Conservation (phyloP, 2,797 vertebrate species). For the Chlorospingus flavigularis region DNA sequence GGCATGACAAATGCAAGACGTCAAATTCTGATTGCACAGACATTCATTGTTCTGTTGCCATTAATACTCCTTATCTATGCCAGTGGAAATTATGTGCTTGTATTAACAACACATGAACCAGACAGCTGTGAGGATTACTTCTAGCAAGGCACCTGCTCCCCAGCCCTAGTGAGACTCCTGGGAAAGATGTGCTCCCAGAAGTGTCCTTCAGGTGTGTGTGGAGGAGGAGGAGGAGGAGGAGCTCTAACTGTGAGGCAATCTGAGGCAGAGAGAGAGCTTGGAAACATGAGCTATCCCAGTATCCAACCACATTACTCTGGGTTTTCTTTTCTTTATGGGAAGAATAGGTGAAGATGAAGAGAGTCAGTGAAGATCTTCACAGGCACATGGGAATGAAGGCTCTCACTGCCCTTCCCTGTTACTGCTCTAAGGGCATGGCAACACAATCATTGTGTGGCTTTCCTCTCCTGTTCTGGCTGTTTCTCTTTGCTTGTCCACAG, state of each 20-base stretch:
- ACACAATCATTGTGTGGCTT: background rate
- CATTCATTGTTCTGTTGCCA: background rate
- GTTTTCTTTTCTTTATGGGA: background rate
- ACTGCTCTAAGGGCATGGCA: background rate
- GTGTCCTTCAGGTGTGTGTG: background rate
- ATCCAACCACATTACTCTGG: background rate
- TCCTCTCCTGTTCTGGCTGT: background rate
- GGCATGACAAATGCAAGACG: background rate
- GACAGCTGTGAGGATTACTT: background rate
- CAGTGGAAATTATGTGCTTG: background rate
- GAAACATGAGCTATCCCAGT: background rate
- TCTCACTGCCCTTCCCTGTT: background rate
- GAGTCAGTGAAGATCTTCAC: background rate
- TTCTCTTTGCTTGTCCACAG: background rate
- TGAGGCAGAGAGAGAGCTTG: background rate
- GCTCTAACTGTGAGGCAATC: background rate
- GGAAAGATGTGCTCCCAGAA: background rate
- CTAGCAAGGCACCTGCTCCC: background rate
- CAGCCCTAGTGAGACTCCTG: background rate
- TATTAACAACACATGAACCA: background rate
- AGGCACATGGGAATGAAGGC: background rate
- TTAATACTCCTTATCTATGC: background rate
- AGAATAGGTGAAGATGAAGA: background rate
- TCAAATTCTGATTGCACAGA: background rate
- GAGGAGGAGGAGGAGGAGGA: background rate